phyloP scores from a whole-genome alignment of 2,797 vertebrate genomes.

The Pteropus rufus region DNA sequence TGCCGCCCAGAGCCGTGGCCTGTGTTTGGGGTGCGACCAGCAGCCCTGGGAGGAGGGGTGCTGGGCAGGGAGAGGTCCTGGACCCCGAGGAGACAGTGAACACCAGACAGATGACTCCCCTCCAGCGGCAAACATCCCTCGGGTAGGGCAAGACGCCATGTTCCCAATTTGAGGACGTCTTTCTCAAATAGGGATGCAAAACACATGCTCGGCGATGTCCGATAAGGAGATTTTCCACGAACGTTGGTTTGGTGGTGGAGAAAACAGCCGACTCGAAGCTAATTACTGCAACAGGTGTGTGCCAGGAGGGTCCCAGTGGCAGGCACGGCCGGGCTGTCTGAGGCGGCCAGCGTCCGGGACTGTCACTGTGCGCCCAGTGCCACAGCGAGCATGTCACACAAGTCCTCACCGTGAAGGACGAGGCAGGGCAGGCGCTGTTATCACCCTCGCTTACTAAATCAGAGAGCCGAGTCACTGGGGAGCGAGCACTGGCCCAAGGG shows the following conservation, averaged over 20 bases:
- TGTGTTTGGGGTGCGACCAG: fast-evolving
- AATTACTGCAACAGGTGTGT: too few species aligned
- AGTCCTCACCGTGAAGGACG: neutral
- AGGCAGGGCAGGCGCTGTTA: fast-evolving
- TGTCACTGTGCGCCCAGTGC: fast-evolving
- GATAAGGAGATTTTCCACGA: neutral
- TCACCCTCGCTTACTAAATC: neutral
- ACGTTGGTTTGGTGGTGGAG: neutral
- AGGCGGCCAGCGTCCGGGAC: neutral
- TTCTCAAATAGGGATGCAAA: neutral
- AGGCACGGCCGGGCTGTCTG: fast-evolving
- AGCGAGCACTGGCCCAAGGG: fast-evolving
- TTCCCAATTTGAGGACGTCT: neutral
- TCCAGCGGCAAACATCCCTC: neutral
- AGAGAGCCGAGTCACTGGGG: neutral
- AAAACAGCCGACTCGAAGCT: neutral
- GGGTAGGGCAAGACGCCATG: neutral
- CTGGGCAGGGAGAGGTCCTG: neutral
- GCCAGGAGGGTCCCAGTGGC: fast-evolving
- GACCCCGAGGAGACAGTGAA: neutral
- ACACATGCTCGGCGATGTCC: too few species aligned
- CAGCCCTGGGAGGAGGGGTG: neutral
- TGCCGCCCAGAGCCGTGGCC: neutral
- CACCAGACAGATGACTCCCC: neutral
- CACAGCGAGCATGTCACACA: fast-evolving